Evolutionary conservation across 2,113 vertebrate genomes (phyloP), one percentile per base, ranked within the genome.

Genomic region (Pampusana beccarii): DNA sequence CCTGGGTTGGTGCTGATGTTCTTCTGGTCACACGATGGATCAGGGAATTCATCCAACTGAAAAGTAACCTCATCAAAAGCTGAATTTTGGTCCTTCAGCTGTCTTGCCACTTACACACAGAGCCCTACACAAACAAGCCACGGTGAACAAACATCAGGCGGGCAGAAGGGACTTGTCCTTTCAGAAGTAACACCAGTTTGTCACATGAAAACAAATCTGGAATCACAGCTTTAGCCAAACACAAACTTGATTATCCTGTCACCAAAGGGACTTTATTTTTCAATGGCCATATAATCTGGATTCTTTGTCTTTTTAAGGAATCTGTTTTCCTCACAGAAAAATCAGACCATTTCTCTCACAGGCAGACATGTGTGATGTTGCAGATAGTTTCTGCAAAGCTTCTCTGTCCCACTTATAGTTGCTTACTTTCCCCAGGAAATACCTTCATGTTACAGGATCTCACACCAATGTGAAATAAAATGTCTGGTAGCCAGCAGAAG

Each of bases 401-500:
- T 13, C 61, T 89, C 89, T 89, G 40, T 95, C 61, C 57, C 51
- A 5, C 74, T 90, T 86, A 51, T 51, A 62, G 33, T 65, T 5
- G 0, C 54, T 88, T 91, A 66, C 46, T 67, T 96, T 94, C 71
- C 46, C 56, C 72, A 90, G 88, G 90, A 96, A 97, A 96, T 88
- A 88, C 67, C 80, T 92, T 92, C 65, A 36, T 44, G 64, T 80
- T 92, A 88, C 86, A 88, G 93, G 71, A 92, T 88, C 72, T 94
- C 67, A 74, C 90, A 90, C 64, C 85, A 60, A 34, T 28, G 82
- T 80, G 93, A 94, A 94, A 93, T 90, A 73, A 95, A 95, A 88
- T 28, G 46, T 70, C 67, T 95, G 64, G 87, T 88, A 90, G 81
- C 56, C 79, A 86, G 88, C 26, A 90, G 88, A 86, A 91, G 62